A percentile compares a stretch with the other conserved stretches of the same genome.
phyloP scores from a whole-genome alignment of 2,113 vertebrate genomes.

The Heterotis niloticus region DNA sequence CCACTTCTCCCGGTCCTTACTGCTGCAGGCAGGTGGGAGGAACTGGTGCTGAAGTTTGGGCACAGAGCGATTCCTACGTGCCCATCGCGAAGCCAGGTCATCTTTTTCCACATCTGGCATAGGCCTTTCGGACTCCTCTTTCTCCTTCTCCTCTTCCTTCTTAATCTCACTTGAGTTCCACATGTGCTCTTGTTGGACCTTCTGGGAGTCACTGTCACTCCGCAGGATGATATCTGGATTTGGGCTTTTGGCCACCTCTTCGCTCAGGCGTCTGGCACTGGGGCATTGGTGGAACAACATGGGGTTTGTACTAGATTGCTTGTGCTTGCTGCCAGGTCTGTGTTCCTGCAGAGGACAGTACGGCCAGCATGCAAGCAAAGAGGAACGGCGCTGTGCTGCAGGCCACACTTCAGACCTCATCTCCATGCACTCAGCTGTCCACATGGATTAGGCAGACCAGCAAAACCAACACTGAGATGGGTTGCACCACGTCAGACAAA shows the following conservation, averaged over 20 bases:
- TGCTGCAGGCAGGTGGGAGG: conserved; percentile 67
- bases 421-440: not conserved
- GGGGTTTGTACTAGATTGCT: not conserved
- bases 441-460: not conserved
- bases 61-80: conserved; percentile 65
- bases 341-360: not conserved
- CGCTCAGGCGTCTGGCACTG: conserved; percentile 56
- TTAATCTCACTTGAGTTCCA: conserved; percentile 70
- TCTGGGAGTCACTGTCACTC: conserved; percentile 76
- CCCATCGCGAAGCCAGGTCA: conserved; percentile 82
- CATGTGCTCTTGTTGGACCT: conserved; percentile 56
- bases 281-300: conserved; percentile 25
- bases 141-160: conserved; percentile 54
- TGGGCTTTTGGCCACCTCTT: conserved; percentile 49
- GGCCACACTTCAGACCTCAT: not conserved
- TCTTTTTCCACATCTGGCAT: conserved; percentile 85
- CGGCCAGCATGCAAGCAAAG: too few species aligned
- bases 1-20: conserved; percentile 68
- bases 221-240: conserved; percentile 76
- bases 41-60: conserved; percentile 68
- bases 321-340: not conserved
- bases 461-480: not conserved
- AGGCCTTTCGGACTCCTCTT: conserved; percentile 52
- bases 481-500: not conserved
- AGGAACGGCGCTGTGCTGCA: too few species aligned